phyloP scores from a whole-genome alignment of 2,888 invertebrate genomes.

The Zhuqinia jingwanae region DNA sequence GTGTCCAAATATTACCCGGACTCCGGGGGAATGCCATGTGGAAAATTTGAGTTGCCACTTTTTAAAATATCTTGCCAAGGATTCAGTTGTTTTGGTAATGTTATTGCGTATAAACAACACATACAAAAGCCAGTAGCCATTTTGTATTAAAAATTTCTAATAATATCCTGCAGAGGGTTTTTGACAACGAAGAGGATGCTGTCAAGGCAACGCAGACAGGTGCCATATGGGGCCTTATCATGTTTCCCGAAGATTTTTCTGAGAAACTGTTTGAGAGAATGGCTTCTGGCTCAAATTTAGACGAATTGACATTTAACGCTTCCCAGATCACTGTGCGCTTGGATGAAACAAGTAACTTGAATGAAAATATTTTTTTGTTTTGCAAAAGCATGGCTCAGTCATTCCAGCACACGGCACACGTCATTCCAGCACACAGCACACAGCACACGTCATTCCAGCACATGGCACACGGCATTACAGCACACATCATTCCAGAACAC shows the following conservation, averaged over 20 bases:
- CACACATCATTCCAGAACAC: too few relatives aligned
- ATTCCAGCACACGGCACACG: too few relatives aligned
- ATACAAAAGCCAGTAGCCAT: too few relatives aligned
- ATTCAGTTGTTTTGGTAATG: too few relatives aligned
- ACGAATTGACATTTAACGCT: constrained; percentile 58
- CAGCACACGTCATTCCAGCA: too few relatives aligned
- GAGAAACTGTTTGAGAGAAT: constrained; percentile 49
- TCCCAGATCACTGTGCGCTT: constrained; percentile 60
- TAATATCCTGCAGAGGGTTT: constrained; percentile 37
- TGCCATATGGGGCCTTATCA: constrained; percentile 64
- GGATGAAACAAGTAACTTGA: constrained; percentile 75
- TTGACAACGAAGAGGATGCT: constrained; percentile 58
- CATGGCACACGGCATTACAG: too few relatives aligned
- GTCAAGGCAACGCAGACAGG: constrained; percentile 42
- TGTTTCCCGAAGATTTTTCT: constrained; percentile 66
- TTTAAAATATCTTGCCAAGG: constrained; percentile 52
- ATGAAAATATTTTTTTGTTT: too few relatives aligned
- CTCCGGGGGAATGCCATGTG: constrained; percentile 39
- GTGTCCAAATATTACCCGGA: constrained; percentile 6
- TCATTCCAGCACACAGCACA: too few relatives aligned
- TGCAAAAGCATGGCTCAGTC: too few relatives aligned
- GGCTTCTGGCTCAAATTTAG: constrained; percentile 80
- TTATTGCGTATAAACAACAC: too few relatives aligned
- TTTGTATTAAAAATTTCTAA: too few relatives aligned
- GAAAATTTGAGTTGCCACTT: constrained; percentile 67